Evolutionary conservation across 2,797 vertebrate genomes (phyloP).

Genomic region (Chanos chanos): DNA sequence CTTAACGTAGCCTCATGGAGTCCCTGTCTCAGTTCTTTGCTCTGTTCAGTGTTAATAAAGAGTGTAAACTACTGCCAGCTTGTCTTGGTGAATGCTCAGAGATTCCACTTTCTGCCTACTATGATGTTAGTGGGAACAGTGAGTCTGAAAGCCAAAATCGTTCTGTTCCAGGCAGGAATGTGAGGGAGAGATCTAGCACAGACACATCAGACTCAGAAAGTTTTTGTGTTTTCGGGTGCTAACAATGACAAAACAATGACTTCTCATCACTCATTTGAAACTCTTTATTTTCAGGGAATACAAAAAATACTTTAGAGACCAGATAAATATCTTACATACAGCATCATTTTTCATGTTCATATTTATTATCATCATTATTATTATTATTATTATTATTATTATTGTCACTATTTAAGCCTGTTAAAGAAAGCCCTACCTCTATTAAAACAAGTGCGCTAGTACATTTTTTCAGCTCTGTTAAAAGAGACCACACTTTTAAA

Average conservation of each 20-base stretch:
- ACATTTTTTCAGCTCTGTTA: constrained; percentile 50
- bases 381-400: constrained; percentile 33
- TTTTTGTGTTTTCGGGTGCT: too few relatives aligned
- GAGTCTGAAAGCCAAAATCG: background rate
- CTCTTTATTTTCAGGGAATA: constrained; percentile 79
- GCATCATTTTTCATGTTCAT: constrained; percentile 49
- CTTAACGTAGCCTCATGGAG: background rate
- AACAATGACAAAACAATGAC: background rate
- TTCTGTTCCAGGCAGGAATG: background rate
- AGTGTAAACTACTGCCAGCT: background rate
- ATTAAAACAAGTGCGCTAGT: constrained; percentile 65
- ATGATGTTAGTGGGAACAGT: background rate
- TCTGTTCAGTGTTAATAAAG: constrained; percentile 4
- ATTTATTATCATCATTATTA: constrained; percentile 29
- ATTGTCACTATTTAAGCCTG: constrained; percentile 62
- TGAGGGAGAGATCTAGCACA: background rate
- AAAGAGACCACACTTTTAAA: constrained; percentile 66
- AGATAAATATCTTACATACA: constrained; percentile 79
- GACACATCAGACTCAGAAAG: background rate
- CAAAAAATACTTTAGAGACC: constrained; percentile 83
- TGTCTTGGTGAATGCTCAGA: background rate
- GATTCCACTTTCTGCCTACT: background rate
- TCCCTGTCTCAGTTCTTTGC: background rate
- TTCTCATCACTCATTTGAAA: constrained; percentile 52
- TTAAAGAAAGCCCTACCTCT: constrained; percentile 72